Conservation (phyloP, 1,140 invertebrate genomes). For the Orchestia grillus region DNA sequence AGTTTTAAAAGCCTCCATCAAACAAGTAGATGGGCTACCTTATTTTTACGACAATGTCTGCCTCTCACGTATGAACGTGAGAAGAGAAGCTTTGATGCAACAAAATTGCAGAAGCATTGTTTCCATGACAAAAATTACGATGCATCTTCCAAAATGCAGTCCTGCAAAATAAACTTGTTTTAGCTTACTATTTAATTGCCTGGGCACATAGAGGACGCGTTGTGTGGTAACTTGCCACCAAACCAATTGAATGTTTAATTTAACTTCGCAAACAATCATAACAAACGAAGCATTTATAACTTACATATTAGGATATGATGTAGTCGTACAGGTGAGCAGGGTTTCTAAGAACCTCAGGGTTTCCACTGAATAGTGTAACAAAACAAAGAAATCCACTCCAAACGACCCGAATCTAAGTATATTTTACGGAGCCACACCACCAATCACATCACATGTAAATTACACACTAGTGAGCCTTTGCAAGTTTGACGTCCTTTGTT, state of each 20-base stretch:
- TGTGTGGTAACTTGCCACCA: background rate
- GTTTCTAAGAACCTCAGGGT: background rate
- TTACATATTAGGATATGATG: background rate
- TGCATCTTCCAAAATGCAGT: too few relatives aligned
- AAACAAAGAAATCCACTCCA: background rate
- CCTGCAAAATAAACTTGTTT: too few relatives aligned
- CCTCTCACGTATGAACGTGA: too few relatives aligned
- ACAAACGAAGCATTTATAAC: background rate
- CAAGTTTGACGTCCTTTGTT: background rate
- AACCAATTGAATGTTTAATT: background rate
- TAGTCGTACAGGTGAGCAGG: background rate
- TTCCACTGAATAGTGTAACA: background rate
- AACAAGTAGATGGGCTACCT: too few relatives aligned
- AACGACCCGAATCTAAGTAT: background rate
- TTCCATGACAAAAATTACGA: too few relatives aligned
- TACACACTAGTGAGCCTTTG: background rate
- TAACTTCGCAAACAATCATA: background rate
- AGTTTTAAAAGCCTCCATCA: too few relatives aligned
- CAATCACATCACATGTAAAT: background rate
- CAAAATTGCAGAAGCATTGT: too few relatives aligned
- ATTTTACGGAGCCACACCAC: background rate
- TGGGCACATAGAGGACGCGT: background rate
- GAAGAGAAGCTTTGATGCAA: too few relatives aligned
- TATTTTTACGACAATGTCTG: too few relatives aligned
- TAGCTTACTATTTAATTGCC: background rate